phyloP scores from a whole-genome alignment of 2,888 invertebrate species.

The Diaperis boleti region DNA sequence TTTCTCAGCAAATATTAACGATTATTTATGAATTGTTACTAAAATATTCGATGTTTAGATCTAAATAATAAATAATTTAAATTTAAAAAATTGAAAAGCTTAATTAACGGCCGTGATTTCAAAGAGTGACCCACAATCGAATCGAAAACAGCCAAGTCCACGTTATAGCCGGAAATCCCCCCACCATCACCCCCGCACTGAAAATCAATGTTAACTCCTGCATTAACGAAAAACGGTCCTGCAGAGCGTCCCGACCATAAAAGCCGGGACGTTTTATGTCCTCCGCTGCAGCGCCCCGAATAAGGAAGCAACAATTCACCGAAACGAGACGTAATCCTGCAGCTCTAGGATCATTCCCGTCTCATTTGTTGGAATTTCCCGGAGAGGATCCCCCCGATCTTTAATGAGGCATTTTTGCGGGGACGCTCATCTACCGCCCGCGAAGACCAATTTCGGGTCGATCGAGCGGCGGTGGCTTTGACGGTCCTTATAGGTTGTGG shows the following conservation, averaged over 20 bases:
- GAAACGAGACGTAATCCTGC: slow-evolving; percentile 46
- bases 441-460: neutral
- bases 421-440: slow-evolving; percentile 1
- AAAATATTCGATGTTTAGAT: too few species aligned
- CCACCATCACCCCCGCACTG: neutral
- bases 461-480: neutral
- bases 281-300: slow-evolving; percentile 1
- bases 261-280: slow-evolving; percentile 9
- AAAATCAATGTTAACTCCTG: slow-evolving; percentile 12
- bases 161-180: too few species aligned
- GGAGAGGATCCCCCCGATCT: neutral
- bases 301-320: slow-evolving; percentile 42
- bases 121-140: too few species aligned
- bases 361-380: slow-evolving; percentile 44
- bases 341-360: slow-evolving; percentile 45
- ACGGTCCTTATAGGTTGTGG: too few species aligned
- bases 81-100: too few species aligned
- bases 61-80: too few species aligned
- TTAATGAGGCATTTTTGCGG: neutral
- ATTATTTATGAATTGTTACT: too few species aligned
- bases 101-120: too few species aligned
- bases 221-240: slow-evolving; percentile 17
- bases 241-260: slow-evolving; percentile 3
- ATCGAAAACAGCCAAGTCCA: neutral
- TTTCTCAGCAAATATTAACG: too few species aligned